phyloP scores from a whole-genome alignment of 2,888 invertebrate genomes.

The Lapara coniferarum region DNA sequence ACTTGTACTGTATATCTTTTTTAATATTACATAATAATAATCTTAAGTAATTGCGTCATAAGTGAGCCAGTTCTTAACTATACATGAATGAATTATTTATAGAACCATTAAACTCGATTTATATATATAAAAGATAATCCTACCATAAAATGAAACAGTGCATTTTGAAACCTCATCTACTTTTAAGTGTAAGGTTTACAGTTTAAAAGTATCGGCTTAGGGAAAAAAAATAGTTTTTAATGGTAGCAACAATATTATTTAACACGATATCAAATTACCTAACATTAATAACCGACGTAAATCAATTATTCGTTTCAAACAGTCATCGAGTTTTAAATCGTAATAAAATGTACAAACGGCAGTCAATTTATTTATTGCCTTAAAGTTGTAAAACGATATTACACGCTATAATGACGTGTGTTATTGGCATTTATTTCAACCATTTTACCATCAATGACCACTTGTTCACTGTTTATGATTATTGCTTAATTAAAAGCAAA shows the following conservation, averaged over 20 bases:
- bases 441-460: constrained; percentile 76
- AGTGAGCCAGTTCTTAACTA: no score
- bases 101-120: neutral
- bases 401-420: constrained; percentile 81
- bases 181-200: neutral
- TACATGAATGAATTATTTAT: no score
- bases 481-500: constrained; percentile 74
- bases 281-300: constrained; percentile 76
- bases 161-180: neutral
- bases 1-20: no score
- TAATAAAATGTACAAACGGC: constrained; percentile 82
- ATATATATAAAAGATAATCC: constrained; percentile 1
- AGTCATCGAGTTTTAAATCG: constrained; percentile 82
- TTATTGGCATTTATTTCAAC: constrained; percentile 80
- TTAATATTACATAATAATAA: no score
- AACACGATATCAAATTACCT: constrained; percentile 65
- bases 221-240: constrained; percentile 25
- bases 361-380: constrained; percentile 82
- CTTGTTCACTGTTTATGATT: constrained; percentile 72
- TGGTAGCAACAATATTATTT: constrained; percentile 40
- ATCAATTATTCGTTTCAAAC: constrained; percentile 80
- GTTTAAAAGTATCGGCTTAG: neutral
- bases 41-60: no score
- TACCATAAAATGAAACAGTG: neutral
- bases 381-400: constrained; percentile 82